Conservation (phyloP, 2,888 invertebrate species). For the Cosmia trapezina region DNA sequence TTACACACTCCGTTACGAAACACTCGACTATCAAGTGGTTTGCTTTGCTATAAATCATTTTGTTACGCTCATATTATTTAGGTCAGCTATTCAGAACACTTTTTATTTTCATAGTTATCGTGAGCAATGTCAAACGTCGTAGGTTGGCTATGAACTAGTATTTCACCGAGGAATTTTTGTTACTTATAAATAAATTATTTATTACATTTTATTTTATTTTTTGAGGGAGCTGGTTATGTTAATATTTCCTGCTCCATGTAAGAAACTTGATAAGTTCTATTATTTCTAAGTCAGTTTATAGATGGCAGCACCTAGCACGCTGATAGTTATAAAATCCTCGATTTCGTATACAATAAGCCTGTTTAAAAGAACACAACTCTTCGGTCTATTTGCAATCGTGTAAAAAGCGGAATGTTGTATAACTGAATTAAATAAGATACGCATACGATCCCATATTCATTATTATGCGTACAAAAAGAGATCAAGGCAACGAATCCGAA, state of each 20-base stretch:
- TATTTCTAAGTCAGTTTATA: conserved; percentile 25
- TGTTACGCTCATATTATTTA: conserved; percentile 48
- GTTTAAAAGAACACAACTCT: conserved; percentile 38
- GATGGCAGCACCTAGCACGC: conserved; percentile 56
- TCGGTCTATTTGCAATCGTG: conserved; percentile 20
- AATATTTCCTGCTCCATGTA: conserved; percentile 26
- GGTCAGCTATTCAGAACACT: conserved; percentile 62
- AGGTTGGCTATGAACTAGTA: conserved; percentile 22
- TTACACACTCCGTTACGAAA: conserved; percentile 70
- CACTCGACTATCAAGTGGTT: conserved; percentile 63
- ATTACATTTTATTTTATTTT: conserved; percentile 29
- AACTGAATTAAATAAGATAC: conserved; percentile 36
- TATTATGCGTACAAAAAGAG: conserved; percentile 40
- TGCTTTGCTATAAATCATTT: conserved; percentile 60
- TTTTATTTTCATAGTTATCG: conserved; percentile 57
- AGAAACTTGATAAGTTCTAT: conserved; percentile 22
- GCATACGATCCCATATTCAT: conserved; percentile 42
- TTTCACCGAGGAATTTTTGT: conserved; percentile 45
- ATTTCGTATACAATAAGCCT: conserved; percentile 40
- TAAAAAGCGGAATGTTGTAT: conserved; percentile 30
- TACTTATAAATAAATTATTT: neutral
- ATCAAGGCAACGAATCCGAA: conserved; percentile 45
- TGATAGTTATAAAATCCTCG: conserved; percentile 14
- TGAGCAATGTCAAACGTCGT: conserved; percentile 51
- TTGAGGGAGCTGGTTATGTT: conserved; percentile 33